These are phyloP conservation scores for Macrosoma leucophasiata DNA, from an alignment of 2,888 invertebrate genomes.

Conservation along the genomic window DNA sequence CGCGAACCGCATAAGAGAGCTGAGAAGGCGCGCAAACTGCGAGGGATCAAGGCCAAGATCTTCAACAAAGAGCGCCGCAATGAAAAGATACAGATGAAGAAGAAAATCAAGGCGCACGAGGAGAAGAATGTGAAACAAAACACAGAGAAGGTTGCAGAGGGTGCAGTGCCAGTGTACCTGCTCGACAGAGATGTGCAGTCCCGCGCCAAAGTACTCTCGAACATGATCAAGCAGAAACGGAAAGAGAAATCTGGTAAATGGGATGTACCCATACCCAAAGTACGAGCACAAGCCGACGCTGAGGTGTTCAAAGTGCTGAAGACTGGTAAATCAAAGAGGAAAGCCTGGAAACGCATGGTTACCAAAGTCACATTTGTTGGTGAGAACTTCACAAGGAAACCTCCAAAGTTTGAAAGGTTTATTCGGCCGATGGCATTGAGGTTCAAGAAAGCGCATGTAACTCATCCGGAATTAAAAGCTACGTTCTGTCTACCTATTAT, in stretches of 20 bases:
- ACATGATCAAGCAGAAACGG: conserved; percentile 99
- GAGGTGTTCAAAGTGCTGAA: conserved; percentile 97
- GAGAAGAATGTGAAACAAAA: conserved; percentile 93
- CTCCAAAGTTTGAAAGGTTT: conserved; percentile 99
- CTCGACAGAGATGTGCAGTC: conserved; percentile 97
- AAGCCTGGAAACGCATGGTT: conserved; percentile 99
- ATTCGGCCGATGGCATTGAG: conserved; percentile 98
- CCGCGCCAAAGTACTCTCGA: conserved; percentile 95
- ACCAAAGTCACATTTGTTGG: conserved; percentile 99
- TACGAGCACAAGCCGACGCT: conserved; percentile 95
- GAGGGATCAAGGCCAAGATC: conserved; percentile 98
- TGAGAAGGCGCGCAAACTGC: conserved; percentile 91
- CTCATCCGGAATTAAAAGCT: conserved; percentile 98
- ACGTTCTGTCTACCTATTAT: conserved; percentile 98
- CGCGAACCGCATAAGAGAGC: conserved; percentile 94
- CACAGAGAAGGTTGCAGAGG: conserved; percentile 89
- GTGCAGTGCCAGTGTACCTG: conserved; percentile 96
- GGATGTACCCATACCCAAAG: conserved; percentile 99
- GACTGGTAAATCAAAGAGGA: conserved; percentile 93
- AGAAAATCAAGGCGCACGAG: conserved; percentile 98
- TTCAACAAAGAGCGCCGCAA: conserved; percentile 97
- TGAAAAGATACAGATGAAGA: conserved; percentile 99
- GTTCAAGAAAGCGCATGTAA: conserved; percentile 98
- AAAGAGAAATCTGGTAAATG: conserved; percentile 99
- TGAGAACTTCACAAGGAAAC: conserved; percentile 98